Evolutionary conservation across 2,113 vertebrate genomes (phyloP).

Genomic region (Oceanodroma tethys): DNA sequence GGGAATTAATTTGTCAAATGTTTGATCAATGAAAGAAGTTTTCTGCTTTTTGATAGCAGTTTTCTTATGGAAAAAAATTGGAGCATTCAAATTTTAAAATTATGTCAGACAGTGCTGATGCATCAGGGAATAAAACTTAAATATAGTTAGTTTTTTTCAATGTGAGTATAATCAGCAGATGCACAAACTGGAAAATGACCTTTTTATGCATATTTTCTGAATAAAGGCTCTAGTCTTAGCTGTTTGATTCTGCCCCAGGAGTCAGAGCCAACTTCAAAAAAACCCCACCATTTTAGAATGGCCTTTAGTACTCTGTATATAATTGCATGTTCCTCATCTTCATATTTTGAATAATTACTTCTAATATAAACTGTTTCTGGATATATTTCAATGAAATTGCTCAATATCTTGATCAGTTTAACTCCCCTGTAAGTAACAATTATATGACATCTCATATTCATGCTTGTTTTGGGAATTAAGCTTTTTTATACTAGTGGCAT

Average conservation of each 20-base stretch:
- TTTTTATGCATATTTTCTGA: not conserved
- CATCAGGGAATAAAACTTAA: not conserved
- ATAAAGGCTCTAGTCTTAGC: not conserved
- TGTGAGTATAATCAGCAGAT: not conserved
- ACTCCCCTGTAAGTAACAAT: not conserved
- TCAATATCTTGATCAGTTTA: not conserved
- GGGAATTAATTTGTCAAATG: not conserved
- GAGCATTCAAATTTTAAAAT: not conserved
- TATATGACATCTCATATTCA: not conserved
- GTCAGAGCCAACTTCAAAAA: not conserved
- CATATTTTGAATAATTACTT: not conserved
- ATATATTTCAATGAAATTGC: not conserved
- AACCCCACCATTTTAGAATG: rapidly evolving
- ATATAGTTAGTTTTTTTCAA: not conserved
- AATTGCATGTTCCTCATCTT: not conserved
- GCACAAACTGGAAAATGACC: not conserved
- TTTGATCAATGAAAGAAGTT: not conserved
- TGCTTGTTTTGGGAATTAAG: not conserved
- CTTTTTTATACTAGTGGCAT: not conserved
- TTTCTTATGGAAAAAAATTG: not conserved
- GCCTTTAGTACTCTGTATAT: not conserved
- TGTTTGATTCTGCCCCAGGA: not conserved
- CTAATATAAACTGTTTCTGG: not conserved
- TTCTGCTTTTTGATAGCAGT: not conserved
- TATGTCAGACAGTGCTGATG: not conserved